These are phyloP conservation scores for Polyploca ridens DNA, from an alignment of 2,888 invertebrate genomes.

Conservation along the genomic window DNA sequence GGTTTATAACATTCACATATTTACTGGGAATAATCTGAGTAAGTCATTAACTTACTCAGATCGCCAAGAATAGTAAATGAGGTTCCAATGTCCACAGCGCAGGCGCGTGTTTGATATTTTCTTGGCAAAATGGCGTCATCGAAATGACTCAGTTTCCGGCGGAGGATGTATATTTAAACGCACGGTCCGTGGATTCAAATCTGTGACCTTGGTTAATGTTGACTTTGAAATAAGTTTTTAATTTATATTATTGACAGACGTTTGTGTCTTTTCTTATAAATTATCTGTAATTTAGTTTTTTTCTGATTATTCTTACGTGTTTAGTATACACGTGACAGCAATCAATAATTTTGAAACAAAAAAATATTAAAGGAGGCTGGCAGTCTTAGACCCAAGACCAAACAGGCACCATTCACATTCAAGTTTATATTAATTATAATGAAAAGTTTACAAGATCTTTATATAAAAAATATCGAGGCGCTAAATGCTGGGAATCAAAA, in stretches of 20 bases:
- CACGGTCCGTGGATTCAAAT: conserved; percentile 21
- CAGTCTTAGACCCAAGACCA: no score
- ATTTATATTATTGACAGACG: conserved; percentile 1
- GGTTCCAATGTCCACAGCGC: conserved; percentile 6
- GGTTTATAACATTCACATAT: background rate
- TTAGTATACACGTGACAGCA: no score
- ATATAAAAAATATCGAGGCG: no score
- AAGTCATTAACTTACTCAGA: conserved; percentile 7
- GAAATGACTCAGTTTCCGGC: conserved; percentile 39
- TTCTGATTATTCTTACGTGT: no score
- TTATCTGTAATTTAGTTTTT: no score
- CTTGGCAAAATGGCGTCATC: conserved; percentile 33
- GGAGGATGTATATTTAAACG: conserved; percentile 18
- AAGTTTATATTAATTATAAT: no score
- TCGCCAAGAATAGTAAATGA: background rate
- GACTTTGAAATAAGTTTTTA: conserved; percentile 15
- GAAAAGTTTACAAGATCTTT: no score
- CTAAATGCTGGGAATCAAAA: no score
- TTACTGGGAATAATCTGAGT: background rate
- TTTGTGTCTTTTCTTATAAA: no score
- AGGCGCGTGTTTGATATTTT: conserved; percentile 20
- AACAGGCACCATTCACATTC: no score
- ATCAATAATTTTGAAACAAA: no score
- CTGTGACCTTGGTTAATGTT: conserved; percentile 27
- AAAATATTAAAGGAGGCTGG: no score